These are phyloP conservation scores for Carapus acus DNA, from an alignment of 2,797 vertebrate genomes.

Conservation along the genomic window DNA sequence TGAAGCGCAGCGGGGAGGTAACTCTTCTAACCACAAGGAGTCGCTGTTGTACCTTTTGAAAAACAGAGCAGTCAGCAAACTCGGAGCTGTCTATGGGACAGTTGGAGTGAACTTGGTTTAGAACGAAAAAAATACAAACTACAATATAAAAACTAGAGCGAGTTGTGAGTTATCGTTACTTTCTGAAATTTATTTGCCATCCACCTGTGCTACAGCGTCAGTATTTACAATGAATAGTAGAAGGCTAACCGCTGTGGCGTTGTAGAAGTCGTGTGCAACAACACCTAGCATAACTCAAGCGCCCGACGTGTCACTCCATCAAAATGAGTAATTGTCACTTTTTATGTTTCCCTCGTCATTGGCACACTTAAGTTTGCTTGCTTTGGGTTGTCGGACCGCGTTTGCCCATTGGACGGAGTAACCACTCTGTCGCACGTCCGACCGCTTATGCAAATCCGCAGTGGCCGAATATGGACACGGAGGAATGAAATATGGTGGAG, in stretches of 20 bases:
- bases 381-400: not conserved
- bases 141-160: no score
- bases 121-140: no score
- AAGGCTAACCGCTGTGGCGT: no score
- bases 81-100: not conserved
- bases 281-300: no score
- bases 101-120: constrained; percentile 8
- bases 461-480: constrained; percentile 74
- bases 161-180: no score
- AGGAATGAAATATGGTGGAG: constrained; percentile 79
- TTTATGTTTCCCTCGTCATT: not conserved
- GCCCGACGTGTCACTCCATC: no score
- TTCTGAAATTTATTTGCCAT: no score
- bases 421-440: constrained; percentile 49
- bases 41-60: constrained; percentile 16
- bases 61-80: not conserved
- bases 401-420: constrained; percentile 57
- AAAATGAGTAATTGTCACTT: no score
- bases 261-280: no score
- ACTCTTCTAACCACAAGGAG: constrained; percentile 6
- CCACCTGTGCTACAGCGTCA: no score
- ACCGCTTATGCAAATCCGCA: constrained; percentile 72
- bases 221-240: no score
- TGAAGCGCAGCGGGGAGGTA: not conserved
- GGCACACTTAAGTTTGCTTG: constrained; percentile 11